Conservation (phyloP, 1,140 invertebrate genomes). For the Drosophila burlai region DNA sequence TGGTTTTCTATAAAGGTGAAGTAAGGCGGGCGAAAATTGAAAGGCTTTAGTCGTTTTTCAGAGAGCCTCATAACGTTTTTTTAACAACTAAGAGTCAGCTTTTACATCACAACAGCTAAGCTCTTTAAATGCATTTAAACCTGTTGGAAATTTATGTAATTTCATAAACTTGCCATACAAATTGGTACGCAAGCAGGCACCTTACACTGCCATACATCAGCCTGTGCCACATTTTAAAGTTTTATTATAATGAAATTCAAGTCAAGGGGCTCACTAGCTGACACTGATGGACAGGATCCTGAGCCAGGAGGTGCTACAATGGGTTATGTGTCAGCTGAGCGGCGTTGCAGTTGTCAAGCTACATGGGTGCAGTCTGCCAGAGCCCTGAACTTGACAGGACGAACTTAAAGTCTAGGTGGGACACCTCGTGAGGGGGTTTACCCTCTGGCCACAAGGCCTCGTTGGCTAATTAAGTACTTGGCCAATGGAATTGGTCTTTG, state of each 20-base stretch:
- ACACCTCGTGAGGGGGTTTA: conserved; percentile 2
- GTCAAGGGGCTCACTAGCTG: conserved; percentile 24
- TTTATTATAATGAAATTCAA: conserved; percentile 30
- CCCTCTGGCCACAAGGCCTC: conserved; percentile 16
- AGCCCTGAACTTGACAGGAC: conserved; percentile 36
- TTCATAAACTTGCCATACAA: not conserved
- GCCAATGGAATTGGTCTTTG: conserved; percentile 16
- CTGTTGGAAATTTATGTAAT: not conserved
- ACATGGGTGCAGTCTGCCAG: conserved; percentile 33
- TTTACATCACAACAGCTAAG: not conserved
- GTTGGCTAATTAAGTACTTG: conserved; percentile 50
- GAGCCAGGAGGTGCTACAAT: not conserved
- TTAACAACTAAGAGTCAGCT: too few species aligned
- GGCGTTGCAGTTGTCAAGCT: conserved; percentile 39
- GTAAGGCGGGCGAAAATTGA: not conserved
- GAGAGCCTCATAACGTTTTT: not conserved
- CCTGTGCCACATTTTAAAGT: not conserved
- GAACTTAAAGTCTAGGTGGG: conserved; percentile 22
- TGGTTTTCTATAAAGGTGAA: conserved; percentile 1
- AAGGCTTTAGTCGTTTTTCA: not conserved
- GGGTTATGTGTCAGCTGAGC: conserved; percentile 3
- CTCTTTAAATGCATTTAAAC: not conserved
- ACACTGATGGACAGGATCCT: conserved; percentile 35
- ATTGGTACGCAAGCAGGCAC: not conserved
- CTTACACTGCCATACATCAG: not conserved